Base-by-base conservation (phyloP, 2,888 invertebrate genomes). In the Acholoe squamosa region DNA sequence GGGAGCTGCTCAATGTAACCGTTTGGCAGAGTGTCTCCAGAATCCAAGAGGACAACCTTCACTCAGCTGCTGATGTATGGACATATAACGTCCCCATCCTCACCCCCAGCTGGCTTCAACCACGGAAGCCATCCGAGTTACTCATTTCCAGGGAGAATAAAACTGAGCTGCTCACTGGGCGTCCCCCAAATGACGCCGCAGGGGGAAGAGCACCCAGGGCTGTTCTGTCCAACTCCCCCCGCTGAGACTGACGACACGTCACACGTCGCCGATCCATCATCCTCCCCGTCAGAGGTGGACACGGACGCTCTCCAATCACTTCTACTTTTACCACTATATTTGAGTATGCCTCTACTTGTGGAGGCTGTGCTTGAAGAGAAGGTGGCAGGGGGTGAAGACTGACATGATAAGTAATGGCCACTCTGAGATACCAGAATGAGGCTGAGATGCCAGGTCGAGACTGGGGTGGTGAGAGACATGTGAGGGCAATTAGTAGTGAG, bases 121-220 rank as follows among this genome's bases (percentile, higher is more conserved):
- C 12, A 61, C 61, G 3, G 61, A 71, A 71, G n/a, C 71, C 19
- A 71, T 28, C 22, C 61, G 61, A 61, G 7, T 61, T 61, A 61
- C n/a, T 61, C 61, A n/a, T 61, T 61, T 61, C 61, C 61, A 61
- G 61, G 61, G 61, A 71, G 71, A 71, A 71, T 28, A 71, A 71
- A 71, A 28, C n/a, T 71, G 71, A 71, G 71, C 71, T 28, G 71
- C 71, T 71, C 71, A 28, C 28, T 71, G 71, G 25, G 14, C 31
- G 3, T 28, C 28, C 25, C 28, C 71, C 28, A 28, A 71, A 71
- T 71, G 71, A 28, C 71, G 14, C 71, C 25, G 71, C 71, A 28
- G 71, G 71, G 71, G 71, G 71, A 28, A 71, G 71, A 25, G 28
- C 19, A 61, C 22, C 25, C 28, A 1, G 14, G 71, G 71, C 71